A percentile compares a stretch with the other conserved stretches of the same genome.
These are phyloP conservation scores for Penaeus indicus DNA, from an alignment of 1,140 invertebrate species.

Conservation along the genomic window DNA sequence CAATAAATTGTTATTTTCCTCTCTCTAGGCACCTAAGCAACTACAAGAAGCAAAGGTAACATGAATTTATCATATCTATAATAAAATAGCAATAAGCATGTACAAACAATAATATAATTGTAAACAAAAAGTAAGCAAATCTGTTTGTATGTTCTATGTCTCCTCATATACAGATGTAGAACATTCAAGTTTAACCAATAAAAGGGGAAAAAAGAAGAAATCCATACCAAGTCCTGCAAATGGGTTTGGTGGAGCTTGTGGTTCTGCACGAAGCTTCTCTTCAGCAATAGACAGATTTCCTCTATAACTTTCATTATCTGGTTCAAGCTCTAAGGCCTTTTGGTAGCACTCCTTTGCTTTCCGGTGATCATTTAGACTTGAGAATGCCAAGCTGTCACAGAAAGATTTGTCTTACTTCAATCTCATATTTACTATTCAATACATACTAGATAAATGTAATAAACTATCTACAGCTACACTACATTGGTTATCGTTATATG, in stretches of 20 bases:
- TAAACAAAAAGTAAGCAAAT: no score
- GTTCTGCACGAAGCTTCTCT: conserved; percentile 41
- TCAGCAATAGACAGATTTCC: conserved; percentile 82
- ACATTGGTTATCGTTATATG: no score
- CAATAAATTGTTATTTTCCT: no score
- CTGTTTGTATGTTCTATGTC: no score
- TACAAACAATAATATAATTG: no score
- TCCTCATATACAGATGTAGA: no score
- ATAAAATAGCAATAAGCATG: no score
- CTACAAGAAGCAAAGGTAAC: no score
- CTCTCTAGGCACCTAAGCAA: no score
- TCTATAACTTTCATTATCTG: conserved; percentile 90
- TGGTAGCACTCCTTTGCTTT: conserved; percentile 89
- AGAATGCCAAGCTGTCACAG: conserved; percentile 83
- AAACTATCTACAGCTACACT: not conserved
- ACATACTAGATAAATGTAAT: not conserved
- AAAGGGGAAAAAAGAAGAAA: not conserved
- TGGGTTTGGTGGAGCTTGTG: conserved; percentile 17
- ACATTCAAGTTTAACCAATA: no score
- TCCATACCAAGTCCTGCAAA: conserved; percentile 51
- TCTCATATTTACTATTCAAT: not conserved
- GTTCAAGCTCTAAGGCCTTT: conserved; percentile 91
- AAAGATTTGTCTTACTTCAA: not conserved
- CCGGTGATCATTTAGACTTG: conserved; percentile 83
- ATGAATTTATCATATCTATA: no score